These are phyloP conservation scores for Odontomachus brunneus DNA, from an alignment of 1,140 invertebrate species.

Conservation along the genomic window DNA sequence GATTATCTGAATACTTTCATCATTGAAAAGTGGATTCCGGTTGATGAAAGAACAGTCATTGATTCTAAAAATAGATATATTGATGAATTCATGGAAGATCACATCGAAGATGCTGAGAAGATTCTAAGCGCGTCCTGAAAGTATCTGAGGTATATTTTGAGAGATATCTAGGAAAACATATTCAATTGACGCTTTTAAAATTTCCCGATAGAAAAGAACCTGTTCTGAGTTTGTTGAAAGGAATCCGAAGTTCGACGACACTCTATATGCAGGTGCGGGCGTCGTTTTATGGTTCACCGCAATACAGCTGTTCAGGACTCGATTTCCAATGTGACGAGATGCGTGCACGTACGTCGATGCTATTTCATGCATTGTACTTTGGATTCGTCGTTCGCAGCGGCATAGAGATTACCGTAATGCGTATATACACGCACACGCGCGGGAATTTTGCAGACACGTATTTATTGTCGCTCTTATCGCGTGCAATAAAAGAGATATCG, in stretches of 20 bases:
- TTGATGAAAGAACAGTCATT: too few relatives aligned
- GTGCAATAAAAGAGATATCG: constrained; percentile 4
- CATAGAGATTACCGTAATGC: neutral
- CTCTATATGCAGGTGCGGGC: neutral
- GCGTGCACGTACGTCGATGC: neutral
- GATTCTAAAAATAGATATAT: too few relatives aligned
- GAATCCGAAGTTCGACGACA: neutral
- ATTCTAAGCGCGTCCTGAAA: too few relatives aligned
- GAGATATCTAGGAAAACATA: neutral
- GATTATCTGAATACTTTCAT: too few relatives aligned
- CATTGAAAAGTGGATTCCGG: too few relatives aligned
- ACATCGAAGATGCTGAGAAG: too few relatives aligned
- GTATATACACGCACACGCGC: neutral
- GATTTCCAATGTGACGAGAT: constrained; percentile 2
- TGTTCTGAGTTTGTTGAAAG: neutral
- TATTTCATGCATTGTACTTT: constrained; percentile 20
- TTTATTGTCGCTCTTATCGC: constrained; percentile 28
- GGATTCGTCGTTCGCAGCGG: neutral
- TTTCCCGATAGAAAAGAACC: neutral
- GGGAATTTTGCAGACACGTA: neutral
- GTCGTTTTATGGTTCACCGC: neutral
- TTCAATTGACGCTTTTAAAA: too few relatives aligned
- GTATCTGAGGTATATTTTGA: neutral
- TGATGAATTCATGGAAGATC: too few relatives aligned
- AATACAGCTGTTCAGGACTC: constrained; percentile 14